Base-by-base conservation (phyloP, 2,888 invertebrate species). In the Tromatobia lineatoria region DNA sequence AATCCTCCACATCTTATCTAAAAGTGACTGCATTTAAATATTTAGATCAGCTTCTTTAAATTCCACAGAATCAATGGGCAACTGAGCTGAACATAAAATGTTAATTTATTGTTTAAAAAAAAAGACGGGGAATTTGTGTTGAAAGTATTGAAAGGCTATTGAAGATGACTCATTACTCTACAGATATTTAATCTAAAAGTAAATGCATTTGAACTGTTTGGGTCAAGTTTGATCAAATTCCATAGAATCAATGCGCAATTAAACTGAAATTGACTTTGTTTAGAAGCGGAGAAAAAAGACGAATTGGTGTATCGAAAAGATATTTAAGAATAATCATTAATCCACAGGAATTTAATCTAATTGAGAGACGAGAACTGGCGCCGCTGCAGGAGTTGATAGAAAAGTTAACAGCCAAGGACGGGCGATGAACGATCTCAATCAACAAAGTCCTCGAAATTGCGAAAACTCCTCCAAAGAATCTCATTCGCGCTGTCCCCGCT, bases 381-480 rank as follows among this genome's bases (percentile, higher is more conserved):
- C 99, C 99, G 75, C 95, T 99, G 88, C 99, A 99, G 94, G 99
- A 99, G 94, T 96, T 99, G 89, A 99, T 99, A 94, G 99, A 99
- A 94, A 98, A 98, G 94, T 95, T 98, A 91, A 98, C 98, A 67
- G 97, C 98, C 89, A 98, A 98, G 95, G 98, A 98, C 92, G 96
- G 96, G 90, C 96, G 97, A 96, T 97, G 97, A 96, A 95, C 85
- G 80, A 87, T 87, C 77, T 83, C 78, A 73, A 50, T 69, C 64
- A 85, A 86, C 71, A 70, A 76, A 73, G 66, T 77, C 75, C 57
- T 57, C 82, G 80, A 83, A 87, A 70, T 42, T 64, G 64, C 18
- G 50, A 85, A 88, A 90, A 89, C 89, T 88, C 88, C 91, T 93
- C 93, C 93, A 93, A 93, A 93, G 93, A 93, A 92, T 92, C 90